phyloP scores from a whole-genome alignment of 2,797 vertebrate species.

The Sebastes matsubarae region DNA sequence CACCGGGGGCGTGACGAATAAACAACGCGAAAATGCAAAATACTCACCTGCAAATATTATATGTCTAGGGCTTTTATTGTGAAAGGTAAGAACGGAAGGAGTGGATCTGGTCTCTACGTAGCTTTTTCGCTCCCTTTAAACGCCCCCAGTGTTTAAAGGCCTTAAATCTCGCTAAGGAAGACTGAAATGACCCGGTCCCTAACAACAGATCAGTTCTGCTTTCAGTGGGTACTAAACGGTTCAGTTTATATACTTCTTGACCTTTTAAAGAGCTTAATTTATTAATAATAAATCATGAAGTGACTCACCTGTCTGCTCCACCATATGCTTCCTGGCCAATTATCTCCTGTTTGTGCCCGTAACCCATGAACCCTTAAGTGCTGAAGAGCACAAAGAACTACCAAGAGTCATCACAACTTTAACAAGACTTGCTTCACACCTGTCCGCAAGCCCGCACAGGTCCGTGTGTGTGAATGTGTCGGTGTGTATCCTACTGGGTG shows the following conservation, averaged over 20 bases:
- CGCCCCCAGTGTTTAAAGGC: no score
- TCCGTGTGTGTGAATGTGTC: neutral
- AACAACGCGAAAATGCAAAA: neutral
- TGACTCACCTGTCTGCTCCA: constrained; percentile 51
- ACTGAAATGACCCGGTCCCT: neutral
- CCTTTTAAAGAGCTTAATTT: constrained; percentile 5
- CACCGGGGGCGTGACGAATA: neutral
- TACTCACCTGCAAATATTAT: neutral
- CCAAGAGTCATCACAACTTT: constrained; percentile 68
- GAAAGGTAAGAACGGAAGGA: neutral
- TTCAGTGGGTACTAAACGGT: neutral
- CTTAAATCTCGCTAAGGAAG: neutral
- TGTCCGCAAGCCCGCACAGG: constrained; percentile 48
- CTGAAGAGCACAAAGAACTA: constrained; percentile 60
- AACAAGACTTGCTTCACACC: constrained; percentile 56
- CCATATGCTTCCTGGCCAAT: constrained; percentile 77
- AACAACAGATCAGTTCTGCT: neutral
- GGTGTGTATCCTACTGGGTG: constrained; percentile 28
- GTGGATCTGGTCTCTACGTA: neutral
- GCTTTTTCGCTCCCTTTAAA: no score
- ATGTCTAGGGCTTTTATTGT: neutral
- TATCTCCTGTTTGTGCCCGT: constrained; percentile 52
- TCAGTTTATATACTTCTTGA: neutral
- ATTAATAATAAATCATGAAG: constrained; percentile 61
- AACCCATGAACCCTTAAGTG: constrained; percentile 60